A percentile compares a stretch with the other conserved stretches of the same genome.
phyloP scores from a whole-genome alignment of 2,797 vertebrate species.

The Corythornis leucogaster region DNA sequence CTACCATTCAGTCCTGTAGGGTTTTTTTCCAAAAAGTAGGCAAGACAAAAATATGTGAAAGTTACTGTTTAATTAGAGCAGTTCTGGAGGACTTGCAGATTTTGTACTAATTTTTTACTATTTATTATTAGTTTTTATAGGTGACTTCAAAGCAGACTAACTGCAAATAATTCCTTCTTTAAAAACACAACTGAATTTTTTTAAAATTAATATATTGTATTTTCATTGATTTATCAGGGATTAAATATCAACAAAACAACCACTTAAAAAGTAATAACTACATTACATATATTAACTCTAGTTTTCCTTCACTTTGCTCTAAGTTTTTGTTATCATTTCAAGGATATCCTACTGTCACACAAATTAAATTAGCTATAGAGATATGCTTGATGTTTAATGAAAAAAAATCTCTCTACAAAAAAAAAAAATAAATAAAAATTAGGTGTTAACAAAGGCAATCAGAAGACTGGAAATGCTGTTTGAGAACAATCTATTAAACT shows the following conservation, averaged over 20 bases:
- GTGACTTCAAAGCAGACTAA: background rate
- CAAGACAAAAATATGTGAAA: background rate
- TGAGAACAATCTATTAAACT: background rate
- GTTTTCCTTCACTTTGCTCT: background rate
- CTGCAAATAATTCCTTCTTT: background rate
- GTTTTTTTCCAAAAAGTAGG: background rate
- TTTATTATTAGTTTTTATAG: background rate
- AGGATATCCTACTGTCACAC: background rate
- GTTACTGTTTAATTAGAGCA: background rate
- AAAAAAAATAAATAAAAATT: background rate
- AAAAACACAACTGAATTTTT: background rate
- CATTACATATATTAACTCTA: background rate
- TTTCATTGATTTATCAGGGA: background rate
- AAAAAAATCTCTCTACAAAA: background rate
- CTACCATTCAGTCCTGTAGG: rapidly evolving
- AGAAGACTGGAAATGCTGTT: background rate
- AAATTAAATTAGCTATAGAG: conserved; percentile 1
- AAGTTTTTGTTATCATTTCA: conserved; percentile 16
- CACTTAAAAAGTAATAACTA: background rate
- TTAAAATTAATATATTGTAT: background rate
- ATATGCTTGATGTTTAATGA: conserved; percentile 35
- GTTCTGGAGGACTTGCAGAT: background rate
- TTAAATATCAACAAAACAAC: background rate
- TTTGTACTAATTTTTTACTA: background rate
- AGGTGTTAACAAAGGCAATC: background rate